Evolutionary conservation across 92 coral and sea anemone species (phyloP), one percentile per base, ranked within the genome.

Genomic region (Palythoa grandis): DNA sequence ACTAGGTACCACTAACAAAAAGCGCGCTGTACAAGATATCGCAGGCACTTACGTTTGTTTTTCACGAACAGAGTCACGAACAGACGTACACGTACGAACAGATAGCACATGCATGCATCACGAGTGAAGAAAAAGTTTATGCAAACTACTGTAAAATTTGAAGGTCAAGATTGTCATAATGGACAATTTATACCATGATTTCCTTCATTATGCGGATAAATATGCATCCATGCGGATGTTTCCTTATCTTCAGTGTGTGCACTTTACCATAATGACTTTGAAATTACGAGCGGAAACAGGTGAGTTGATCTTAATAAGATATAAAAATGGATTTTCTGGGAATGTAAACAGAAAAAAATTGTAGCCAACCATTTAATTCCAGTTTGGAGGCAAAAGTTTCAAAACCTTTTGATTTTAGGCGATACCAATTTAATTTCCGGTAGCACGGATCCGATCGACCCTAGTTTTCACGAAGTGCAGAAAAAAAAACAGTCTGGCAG

Each of bases 241-340:
- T 40, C 98, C 98, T 9, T 82, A 88, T 52, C 82, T 94, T 5
- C 90, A 90, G 56, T 92, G 89, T 82, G 94, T 90, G 24, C 98
- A 92, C 50, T 92, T 90, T 79, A 90, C 89, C 29, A 88, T 92
- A 9, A 90, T 94, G 87, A 92, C 83, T 53, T 79, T 94, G 74
- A 91, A 91, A 70, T 69, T 92, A 8, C 91, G 98, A 35, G 88
- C 88, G 90, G 92, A 82, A 72, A 78, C 77, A n/a, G 98, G 98
- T 94, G 84, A 79, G 90, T 79, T 72, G 76, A 1, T 25, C 20
- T 12, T 25, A 15, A 35, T n/a, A 10, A 2, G 13, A 29, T n/a
- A n/a, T n/a, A n/a, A n/a, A n/a, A n/a, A n/a, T n/a, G n/a, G n/a
- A 13, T 71, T 70, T 17, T 73, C n/a, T 61, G 4, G 53, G 54